These are phyloP conservation scores for Pan troglodytes DNA, from an alignment of 2,113 vertebrate species.

Conservation along the genomic window NHGRI_mPanTro3-v2.1_pri NC_072403.2:104287501-104288000, in stretches of 20 bases:
- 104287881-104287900: background rate
- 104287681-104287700: background rate
- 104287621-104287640: background rate
- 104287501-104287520: background rate
- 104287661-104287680: background rate
- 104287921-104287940: background rate
- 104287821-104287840: background rate
- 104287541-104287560: background rate
- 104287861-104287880: background rate
- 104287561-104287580: background rate
- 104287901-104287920: background rate
- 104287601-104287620: background rate
- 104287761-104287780: background rate
- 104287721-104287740: background rate
- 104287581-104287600: slow-evolving; percentile 22
- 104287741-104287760: background rate
- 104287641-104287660: background rate
- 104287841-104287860: background rate
- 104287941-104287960: background rate
- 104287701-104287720: background rate
- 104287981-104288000: background rate
- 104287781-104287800: background rate
- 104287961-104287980: background rate
- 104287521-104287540: background rate
- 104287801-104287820: background rate